These are phyloP conservation scores for Taeniopygia guttata DNA, from an alignment of 2,797 vertebrate species.

Conservation along the genomic window DNA sequence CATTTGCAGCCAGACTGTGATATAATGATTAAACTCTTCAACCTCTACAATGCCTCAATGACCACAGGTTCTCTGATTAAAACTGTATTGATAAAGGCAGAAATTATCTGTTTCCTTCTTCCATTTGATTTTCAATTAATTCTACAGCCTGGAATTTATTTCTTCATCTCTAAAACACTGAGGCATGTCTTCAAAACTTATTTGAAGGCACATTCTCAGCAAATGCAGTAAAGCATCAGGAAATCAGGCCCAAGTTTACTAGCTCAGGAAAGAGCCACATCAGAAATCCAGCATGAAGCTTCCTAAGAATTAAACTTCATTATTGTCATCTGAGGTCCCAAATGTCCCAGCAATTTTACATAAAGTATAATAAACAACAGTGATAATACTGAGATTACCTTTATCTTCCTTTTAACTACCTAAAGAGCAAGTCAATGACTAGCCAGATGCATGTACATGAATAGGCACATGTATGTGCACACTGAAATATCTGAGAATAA, in stretches of 20 bases:
- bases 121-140: background rate
- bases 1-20: background rate
- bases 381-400: background rate
- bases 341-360: background rate
- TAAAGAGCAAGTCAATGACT: background rate
- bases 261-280: background rate
- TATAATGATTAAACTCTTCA: background rate
- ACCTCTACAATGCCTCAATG: background rate
- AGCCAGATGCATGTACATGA: background rate
- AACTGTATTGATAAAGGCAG: background rate
- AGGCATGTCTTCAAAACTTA: background rate
- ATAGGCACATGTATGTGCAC: background rate
- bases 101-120: background rate
- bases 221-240: background rate
- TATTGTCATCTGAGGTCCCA: background rate
- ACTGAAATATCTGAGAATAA: background rate
- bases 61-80: background rate
- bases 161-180: background rate
- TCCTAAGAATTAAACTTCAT: background rate
- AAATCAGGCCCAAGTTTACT: background rate
- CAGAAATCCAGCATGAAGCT: background rate
- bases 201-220: background rate
- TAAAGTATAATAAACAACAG: background rate
- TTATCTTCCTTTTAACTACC: background rate
- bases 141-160: background rate